These are phyloP conservation scores for Perodicticus potto DNA, from an alignment of 2,797 vertebrate genomes.

Conservation along the genomic window DNA sequence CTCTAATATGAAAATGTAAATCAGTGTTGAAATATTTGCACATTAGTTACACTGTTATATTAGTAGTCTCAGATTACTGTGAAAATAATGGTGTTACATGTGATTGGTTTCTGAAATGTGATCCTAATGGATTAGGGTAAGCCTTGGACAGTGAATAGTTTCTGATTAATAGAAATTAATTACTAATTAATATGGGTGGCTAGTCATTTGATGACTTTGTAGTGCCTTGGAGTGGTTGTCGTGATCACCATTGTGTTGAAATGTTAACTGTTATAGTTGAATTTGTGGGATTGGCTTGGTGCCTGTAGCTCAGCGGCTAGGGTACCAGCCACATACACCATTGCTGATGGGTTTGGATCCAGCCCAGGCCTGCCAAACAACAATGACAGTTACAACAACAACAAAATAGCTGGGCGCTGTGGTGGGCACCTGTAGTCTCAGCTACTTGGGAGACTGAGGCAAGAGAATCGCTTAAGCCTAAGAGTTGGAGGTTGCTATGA, in stretches of 20 bases:
- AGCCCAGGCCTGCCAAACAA: too few species aligned
- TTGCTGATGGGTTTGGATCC: too few species aligned
- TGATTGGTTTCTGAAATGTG: not conserved
- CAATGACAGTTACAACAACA: too few species aligned
- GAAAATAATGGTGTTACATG: not conserved
- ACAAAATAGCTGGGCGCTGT: too few species aligned
- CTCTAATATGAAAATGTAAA: not conserved
- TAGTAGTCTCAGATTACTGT: not conserved
- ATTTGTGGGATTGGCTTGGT: not conserved
- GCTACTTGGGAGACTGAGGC: too few species aligned
- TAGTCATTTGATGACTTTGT: not conserved
- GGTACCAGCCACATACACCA: too few species aligned
- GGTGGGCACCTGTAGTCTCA: too few species aligned
- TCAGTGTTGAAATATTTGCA: not conserved
- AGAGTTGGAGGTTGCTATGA: too few species aligned
- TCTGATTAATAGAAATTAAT: not conserved
- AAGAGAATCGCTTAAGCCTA: too few species aligned
- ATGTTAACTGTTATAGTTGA: not conserved
- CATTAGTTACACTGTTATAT: too few species aligned
- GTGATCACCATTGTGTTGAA: conserved; percentile 1
- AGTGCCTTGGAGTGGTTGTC: not conserved
- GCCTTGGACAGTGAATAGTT: not conserved
- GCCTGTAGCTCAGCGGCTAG: too few species aligned
- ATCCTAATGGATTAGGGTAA: not conserved
- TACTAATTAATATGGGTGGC: not conserved